phyloP scores from a whole-genome alignment of 2,888 invertebrate genomes.

The Argyresthia albistria region DNA sequence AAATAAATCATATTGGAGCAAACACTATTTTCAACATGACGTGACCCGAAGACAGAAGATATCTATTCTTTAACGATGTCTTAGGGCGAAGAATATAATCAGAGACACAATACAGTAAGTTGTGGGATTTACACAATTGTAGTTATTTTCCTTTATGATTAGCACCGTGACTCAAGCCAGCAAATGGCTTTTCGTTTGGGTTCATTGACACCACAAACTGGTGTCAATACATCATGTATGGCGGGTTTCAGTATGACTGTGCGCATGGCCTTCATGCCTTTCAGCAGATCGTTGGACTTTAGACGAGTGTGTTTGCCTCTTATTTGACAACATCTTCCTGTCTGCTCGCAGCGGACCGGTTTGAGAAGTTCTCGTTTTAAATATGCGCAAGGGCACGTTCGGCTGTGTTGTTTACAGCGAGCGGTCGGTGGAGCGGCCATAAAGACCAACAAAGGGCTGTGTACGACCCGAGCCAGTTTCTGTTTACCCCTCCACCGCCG shows the following conservation, averaged over 20 bases:
- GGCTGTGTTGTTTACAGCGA: background rate
- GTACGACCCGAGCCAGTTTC: conserved; percentile 30
- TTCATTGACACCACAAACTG: conserved; percentile 21
- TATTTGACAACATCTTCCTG: too few relatives aligned
- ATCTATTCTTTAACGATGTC: too few relatives aligned
- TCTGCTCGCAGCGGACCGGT: conserved; percentile 13
- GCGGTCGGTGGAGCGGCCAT: conserved; percentile 40
- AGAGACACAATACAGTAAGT: too few relatives aligned
- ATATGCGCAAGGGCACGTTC: conserved; percentile 25
- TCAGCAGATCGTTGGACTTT: background rate
- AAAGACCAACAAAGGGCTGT: conserved; percentile 53
- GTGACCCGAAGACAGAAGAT: too few relatives aligned
- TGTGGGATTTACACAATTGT: too few relatives aligned
- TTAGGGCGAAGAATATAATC: too few relatives aligned
- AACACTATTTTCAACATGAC: too few relatives aligned
- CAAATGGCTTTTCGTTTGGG: conserved; percentile 14
- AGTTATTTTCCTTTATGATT: conserved; percentile 23
- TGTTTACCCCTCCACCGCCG: conserved; percentile 65
- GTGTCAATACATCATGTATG: too few relatives aligned
- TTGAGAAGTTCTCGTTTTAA: conserved; percentile 32
- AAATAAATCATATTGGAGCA: too few relatives aligned
- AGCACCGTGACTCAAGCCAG: conserved; percentile 16
- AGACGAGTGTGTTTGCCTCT: too few relatives aligned
- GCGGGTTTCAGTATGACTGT: background rate
- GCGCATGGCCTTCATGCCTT: background rate